Conservation (phyloP, 2,113 vertebrate species). For the Mormoops blainvillei region DNA sequence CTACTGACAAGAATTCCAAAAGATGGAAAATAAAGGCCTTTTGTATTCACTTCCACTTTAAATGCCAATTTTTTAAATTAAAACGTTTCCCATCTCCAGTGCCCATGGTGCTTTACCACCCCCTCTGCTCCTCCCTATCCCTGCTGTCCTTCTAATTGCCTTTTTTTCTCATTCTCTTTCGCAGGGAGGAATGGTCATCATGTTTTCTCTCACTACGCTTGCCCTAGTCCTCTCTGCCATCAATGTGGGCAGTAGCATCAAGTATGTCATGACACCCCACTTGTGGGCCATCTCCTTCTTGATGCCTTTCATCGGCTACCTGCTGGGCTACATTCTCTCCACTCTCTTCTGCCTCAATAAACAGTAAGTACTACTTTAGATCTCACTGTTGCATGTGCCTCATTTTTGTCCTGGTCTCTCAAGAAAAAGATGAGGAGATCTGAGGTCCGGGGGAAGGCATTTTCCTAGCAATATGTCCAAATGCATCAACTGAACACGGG, state of each 20-base stretch:
- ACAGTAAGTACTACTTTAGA: conserved; percentile 74
- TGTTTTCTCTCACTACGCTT: conserved; percentile 73
- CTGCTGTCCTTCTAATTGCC: background rate
- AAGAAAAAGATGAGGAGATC: background rate
- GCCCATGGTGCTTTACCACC: background rate
- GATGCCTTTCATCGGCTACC: conserved; percentile 86
- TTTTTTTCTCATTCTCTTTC: background rate
- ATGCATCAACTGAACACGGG: background rate
- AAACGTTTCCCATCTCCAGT: background rate
- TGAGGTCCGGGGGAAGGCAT: background rate
- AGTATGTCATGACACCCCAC: conserved; percentile 77
- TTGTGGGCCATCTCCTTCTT: conserved; percentile 80
- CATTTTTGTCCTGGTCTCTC: background rate
- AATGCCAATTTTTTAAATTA: background rate
- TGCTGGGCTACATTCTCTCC: conserved; percentile 83
- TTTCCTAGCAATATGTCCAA: background rate
- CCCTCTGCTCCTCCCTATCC: background rate
- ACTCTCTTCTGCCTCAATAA: conserved; percentile 78
- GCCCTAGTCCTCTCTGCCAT: conserved; percentile 67
- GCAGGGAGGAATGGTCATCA: conserved; percentile 80
- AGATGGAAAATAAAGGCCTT: background rate
- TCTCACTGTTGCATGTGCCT: background rate
- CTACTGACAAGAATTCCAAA: background rate
- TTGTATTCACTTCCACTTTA: background rate
- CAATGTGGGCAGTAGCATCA: conserved; percentile 72